Evolutionary conservation across 2,113 vertebrate genomes (phyloP), one percentile per base, ranked within the genome.

Genomic region (Cephalopholis sonnerati): DNA sequence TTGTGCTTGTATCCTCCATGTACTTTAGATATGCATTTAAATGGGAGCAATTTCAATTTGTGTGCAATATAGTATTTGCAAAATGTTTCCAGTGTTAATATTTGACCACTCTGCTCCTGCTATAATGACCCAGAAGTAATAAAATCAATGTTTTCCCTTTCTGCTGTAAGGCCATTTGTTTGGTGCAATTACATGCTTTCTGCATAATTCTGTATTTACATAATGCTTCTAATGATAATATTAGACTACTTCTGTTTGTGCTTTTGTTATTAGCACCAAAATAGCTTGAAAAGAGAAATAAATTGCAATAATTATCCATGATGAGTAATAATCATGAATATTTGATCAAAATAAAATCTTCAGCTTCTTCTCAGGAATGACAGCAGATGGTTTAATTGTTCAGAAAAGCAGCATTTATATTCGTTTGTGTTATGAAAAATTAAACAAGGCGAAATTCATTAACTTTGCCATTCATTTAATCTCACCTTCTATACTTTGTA

Each of bases 301-400:
- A 90, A 91, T 87, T 84, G 77, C 72, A 68, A 90, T 89, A 87
- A 94, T 91, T 85, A 92, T 68, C 70, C 39, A 24, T 62, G 67
- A 90, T 91, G 87, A 87, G 88, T 87, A 80, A 91, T 87, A 87
- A 89, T 90, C 89, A 86, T 93, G 83, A 90, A 94, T 91, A 92
- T 90, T 90, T 93, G 82, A 92, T 92, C 83, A 84, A 90, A 89
- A 81, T 69, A 77, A 82, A 86, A 82, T 78, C 13, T 39, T 15
- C 25, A 50, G 58, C 66, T 59, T 69, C 71, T 71, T 79, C 64
- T 74, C 51, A 51, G 75, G 46, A 86, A 77, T 83, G 71, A 83
- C 75, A 71, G 80, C 18, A 54, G 77, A 62, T 66, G 74, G 24
- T 83, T 91, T 91, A 90, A 89, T 90, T 90, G 86, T 83, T 90